Evolutionary conservation across 37 sponge, comb jelly and placozoan species (phyloP), one percentile per base, ranked within the genome.

Genomic region (Aplysina aerophoba): DNA sequence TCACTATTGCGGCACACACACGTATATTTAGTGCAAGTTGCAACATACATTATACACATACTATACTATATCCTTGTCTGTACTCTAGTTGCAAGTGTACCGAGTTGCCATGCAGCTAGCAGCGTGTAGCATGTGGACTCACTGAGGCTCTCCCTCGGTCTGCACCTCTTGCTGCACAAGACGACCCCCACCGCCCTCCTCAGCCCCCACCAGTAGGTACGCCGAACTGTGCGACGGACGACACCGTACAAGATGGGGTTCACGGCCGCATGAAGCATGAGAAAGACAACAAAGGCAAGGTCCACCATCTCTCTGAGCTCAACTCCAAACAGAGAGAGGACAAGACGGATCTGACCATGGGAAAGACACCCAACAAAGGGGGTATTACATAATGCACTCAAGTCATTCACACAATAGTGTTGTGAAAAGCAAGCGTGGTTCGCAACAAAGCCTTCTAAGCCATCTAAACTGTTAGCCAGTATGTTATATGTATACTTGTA

Each of bases 141-240:
- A 69, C 71, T 30, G 34, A 69, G 71, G 28, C 35, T 31, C 33
- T 69, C 71, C 71, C 30, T 69, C 2, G 71, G 71, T 69, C 71
- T 16, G 19, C 28, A 34, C 30, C 33, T 69, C 33, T 30, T 27
- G 71, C 33, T 69, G 34, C 71, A 69, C 35, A 33, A 69, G 33
- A 69, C 71, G 35, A n/a, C 28, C 0, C 35, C 71, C 33, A 69
- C 35, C 33, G 34, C 34, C 71, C 28, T 34, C 34, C 34, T n/a
- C 34, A 30, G 17, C 4, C 27, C 71, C 71, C 71, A 69, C 33
- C 71, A 69, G 71, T 69, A 69, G 71, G 33, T 30, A 2, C 71
- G 13, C 4, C 71, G 28, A 17, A 69, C 71, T 30, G 71, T 34
- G 28, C 71, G 28, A 15, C 71, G 71, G 2, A 69, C 71, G 1